phyloP scores from a whole-genome alignment of 92 coral and sea anemone genomes.

The Epizoanthus stellaris region DNA sequence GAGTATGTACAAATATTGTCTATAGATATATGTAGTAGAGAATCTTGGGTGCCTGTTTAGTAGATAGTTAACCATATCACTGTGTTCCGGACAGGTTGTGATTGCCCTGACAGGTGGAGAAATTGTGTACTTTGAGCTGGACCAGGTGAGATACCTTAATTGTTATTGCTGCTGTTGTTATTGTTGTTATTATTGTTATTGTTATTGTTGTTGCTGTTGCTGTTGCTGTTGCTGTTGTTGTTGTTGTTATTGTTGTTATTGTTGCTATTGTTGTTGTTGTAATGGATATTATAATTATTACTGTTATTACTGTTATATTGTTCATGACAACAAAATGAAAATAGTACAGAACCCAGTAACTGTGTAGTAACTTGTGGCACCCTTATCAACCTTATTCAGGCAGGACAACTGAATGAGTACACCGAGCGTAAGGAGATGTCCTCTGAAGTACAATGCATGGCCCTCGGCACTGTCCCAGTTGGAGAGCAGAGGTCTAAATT shows the following conservation, averaged over 20 bases:
- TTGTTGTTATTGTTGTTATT: too few relatives aligned
- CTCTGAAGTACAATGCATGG: conserved; percentile 98
- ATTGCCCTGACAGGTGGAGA: conserved; percentile 99
- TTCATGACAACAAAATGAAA: conserved; percentile 72
- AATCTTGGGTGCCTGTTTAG: not conserved
- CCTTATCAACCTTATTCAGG: conserved; percentile 39
- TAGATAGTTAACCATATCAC: not conserved
- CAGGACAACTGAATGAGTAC: conserved; percentile 98
- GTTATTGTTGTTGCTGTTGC: not conserved
- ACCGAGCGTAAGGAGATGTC: conserved; percentile 99
- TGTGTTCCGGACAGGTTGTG: conserved; percentile 69
- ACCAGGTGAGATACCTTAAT: conserved; percentile 38
- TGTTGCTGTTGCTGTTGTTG: not conserved
- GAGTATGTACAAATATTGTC: too few relatives aligned
- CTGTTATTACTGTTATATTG: conserved; percentile 10
- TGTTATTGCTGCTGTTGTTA: not conserved
- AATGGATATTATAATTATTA: not conserved
- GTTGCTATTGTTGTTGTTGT: not conserved
- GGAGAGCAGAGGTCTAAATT: conserved; percentile 98
- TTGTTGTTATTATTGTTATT: not conserved
- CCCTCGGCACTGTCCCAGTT: conserved; percentile 92
- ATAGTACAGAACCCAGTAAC: conserved; percentile 28
- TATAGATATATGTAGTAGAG: too few relatives aligned
- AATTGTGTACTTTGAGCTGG: conserved; percentile 65
- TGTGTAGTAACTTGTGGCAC: not conserved